Percentiles rank a stretch among this genome's conserved stretches.
phyloP scores from a whole-genome alignment of 2,888 invertebrate species.

The Melinaea menophilus region DNA sequence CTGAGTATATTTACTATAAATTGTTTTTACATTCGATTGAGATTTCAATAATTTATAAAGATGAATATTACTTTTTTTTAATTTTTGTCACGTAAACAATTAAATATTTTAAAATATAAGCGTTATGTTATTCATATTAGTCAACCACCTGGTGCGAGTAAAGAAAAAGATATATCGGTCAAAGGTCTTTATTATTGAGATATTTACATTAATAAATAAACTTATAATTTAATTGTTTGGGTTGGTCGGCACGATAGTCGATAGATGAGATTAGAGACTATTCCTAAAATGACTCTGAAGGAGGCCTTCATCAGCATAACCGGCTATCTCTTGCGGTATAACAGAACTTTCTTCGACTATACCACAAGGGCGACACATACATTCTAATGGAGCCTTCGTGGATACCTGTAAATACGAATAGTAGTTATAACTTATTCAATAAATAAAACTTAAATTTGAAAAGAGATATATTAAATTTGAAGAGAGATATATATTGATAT shows the following conservation, averaged over 20 bases:
- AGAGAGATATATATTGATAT: too few relatives aligned
- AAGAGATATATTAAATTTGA: too few relatives aligned
- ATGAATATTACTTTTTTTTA: too few relatives aligned
- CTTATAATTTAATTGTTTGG: constrained; percentile 6
- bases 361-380: constrained; percentile 96
- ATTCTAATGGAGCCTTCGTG: constrained; percentile 95
- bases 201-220: constrained; percentile 18
- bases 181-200: constrained; percentile 40
- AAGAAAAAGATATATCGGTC: constrained; percentile 32
- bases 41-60: too few relatives aligned
- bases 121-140: too few relatives aligned
- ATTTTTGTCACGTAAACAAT: too few relatives aligned
- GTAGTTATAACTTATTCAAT: not conserved
- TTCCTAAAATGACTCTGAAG: constrained; percentile 88
- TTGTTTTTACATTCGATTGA: too few relatives aligned
- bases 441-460: not conserved
- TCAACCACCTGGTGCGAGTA: not conserved
- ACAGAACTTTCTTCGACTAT: constrained; percentile 92
- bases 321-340: constrained; percentile 93
- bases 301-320: constrained; percentile 89
- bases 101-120: too few relatives aligned
- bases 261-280: constrained; percentile 68
- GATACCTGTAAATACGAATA: constrained; percentile 79
- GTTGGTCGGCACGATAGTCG: not conserved
- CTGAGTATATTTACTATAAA: too few relatives aligned